phyloP scores from a whole-genome alignment of 2,113 vertebrate genomes.

The Porphyrio hochstetteri region DNA sequence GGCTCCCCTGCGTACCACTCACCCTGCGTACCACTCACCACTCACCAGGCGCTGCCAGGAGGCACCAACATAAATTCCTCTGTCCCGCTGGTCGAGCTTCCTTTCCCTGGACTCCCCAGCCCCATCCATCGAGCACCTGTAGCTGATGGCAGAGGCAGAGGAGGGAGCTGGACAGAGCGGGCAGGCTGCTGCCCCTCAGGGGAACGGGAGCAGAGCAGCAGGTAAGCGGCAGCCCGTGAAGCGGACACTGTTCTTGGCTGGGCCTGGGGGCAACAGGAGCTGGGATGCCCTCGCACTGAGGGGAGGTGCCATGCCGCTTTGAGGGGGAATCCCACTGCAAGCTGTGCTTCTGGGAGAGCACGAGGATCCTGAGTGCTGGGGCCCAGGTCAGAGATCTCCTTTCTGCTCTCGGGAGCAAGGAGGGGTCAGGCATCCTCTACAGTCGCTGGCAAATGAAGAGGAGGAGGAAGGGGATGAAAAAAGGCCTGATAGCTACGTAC shows the following conservation, averaged over 20 bases:
- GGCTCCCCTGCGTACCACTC: not conserved
- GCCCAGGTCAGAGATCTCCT: not conserved
- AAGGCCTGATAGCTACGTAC: not conserved
- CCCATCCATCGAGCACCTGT: rapidly evolving
- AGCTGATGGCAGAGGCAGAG: no score
- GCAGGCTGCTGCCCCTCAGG: not conserved
- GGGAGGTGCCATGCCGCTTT: not conserved
- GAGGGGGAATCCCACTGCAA: not conserved
- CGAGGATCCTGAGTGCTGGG: not conserved
- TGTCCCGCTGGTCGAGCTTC: not conserved
- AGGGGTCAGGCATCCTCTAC: not conserved
- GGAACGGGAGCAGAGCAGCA: not conserved
- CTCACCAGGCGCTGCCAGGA: not conserved
- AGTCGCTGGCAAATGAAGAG: not conserved
- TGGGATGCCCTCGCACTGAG: rapidly evolving
- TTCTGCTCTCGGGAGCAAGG: not conserved
- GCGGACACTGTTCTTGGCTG: rapidly evolving
- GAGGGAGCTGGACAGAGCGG: not conserved
- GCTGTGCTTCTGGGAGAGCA: not conserved
- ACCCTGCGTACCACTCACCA: not conserved
- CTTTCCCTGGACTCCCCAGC: not conserved
- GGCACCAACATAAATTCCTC: not conserved
- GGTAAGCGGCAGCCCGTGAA: not conserved
- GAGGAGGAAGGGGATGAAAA: not conserved
- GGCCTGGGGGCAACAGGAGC: not conserved